Evolutionary conservation across 2,888 invertebrate species (phyloP).

Genomic region (Clanis bilineata): DNA sequence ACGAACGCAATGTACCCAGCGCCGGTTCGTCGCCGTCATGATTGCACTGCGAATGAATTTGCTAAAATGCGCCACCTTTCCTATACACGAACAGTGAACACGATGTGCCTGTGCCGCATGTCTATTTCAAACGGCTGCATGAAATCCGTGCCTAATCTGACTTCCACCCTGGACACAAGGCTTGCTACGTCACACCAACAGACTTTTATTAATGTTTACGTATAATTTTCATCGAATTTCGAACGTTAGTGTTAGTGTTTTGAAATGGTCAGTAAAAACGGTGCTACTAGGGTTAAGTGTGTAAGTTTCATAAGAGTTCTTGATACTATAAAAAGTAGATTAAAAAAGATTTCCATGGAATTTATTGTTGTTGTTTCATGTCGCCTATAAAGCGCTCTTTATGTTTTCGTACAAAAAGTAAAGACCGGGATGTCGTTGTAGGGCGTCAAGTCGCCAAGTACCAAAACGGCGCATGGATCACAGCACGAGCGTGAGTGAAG

Average conservation of each 20-base stretch:
- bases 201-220: slow-evolving; percentile 23
- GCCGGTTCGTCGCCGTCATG: slow-evolving; percentile 18
- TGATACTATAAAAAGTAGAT: background rate
- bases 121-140: slow-evolving; percentile 10
- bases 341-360: slow-evolving; percentile 1
- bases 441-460: background rate
- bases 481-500: slow-evolving; percentile 31
- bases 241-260: background rate
- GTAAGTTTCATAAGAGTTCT: background rate
- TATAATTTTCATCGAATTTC: slow-evolving; percentile 5
- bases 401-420: slow-evolving; percentile 23
- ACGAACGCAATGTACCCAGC: slow-evolving; percentile 60
- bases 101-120: slow-evolving; percentile 17
- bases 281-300: slow-evolving; percentile 1
- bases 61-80: slow-evolving; percentile 28
- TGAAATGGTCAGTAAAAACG: background rate
- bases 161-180: background rate
- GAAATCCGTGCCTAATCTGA: background rate
- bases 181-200: slow-evolving; percentile 5
- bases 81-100: no score
- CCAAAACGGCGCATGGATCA: background rate
- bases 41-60: slow-evolving; percentile 31
- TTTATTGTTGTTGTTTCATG: slow-evolving; percentile 7
- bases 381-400: slow-evolving; percentile 30
- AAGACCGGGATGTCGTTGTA: slow-evolving; percentile 18